A percentile compares a stretch with the other conserved stretches of the same genome.
Evolutionary conservation across 2,797 vertebrate species (phyloP).

Genomic region (Megaceryle alcyon): DNA sequence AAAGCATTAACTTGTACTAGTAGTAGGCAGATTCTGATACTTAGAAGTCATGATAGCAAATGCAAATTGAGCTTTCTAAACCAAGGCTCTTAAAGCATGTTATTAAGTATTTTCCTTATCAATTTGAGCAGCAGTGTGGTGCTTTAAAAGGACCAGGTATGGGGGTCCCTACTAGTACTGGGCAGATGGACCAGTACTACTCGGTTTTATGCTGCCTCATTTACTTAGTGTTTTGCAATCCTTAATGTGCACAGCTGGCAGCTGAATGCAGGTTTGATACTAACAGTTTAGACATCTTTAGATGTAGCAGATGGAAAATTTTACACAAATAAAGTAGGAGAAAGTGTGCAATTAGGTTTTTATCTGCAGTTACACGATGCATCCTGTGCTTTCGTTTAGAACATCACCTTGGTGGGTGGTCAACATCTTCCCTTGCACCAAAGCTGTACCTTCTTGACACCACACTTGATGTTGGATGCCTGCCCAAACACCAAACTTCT

Average conservation of each 20-base stretch:
- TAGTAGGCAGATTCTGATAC: constrained; percentile 71
- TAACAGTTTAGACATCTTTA: constrained; percentile 90
- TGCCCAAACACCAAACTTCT: constrained; percentile 81
- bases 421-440: constrained; percentile 74
- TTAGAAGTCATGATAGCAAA: constrained; percentile 79
- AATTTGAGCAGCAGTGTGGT: constrained; percentile 72
- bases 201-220: constrained; percentile 85
- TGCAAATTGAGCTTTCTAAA: constrained; percentile 75
- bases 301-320: constrained; percentile 90
- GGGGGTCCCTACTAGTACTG: constrained; percentile 80
- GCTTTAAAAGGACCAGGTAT: constrained; percentile 83
- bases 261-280: constrained; percentile 89
- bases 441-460: constrained; percentile 81
- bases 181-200: constrained; percentile 87
- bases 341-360: constrained; percentile 88
- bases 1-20: constrained; percentile 74
- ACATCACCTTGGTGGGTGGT: constrained; percentile 86
- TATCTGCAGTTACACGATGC: constrained; percentile 82
- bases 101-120: constrained; percentile 75
- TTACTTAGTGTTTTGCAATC: constrained; percentile 87
- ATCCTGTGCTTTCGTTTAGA: constrained; percentile 82
- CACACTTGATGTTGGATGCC: constrained; percentile 76
- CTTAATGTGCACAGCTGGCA: constrained; percentile 90
- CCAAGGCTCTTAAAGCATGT: constrained; percentile 71
- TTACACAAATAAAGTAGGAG: constrained; percentile 90